Evolutionary conservation across 2,797 vertebrate genomes (phyloP), one percentile per base, ranked within the genome.

Genomic region (Galago senegalensis): DNA sequence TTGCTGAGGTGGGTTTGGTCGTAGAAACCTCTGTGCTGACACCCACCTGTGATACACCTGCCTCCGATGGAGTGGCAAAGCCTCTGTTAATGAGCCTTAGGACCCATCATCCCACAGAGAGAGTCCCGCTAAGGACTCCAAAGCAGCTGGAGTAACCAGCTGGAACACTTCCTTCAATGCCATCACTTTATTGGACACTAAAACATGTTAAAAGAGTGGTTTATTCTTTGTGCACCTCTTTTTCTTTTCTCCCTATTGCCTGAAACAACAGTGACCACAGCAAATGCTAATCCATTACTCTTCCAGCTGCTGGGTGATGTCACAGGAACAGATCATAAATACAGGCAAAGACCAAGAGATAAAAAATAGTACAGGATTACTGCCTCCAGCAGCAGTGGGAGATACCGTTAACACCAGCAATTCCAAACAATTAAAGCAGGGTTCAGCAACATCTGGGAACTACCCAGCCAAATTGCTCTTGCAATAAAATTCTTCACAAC

Each of bases 1-100:
- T 58, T 91, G 87, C 95, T 94, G 63, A 87, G 84, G 92, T 96
- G 89, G 94, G 94, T 86, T 96, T 94, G 81, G 89, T 87, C 88
- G 63, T 13, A 70, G 34, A 77, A 94, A 87, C 34, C 77, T 88
- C 84, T 65, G 37, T 7, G 21, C 79, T 80, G 49, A 95, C 65
- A 17, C 87, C 91, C 89, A 94, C 96, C 75, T 94, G 93, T 0
- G 1, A 53, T 43, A 37, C 10, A 69, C 87, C 91, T 61, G 34
- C 53, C 88, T 94, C 89, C 60, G 9, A 10, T 21, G 53, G 87
- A 76, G 69, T 20, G n/a, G n/a, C 80, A 92, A 86, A 95, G 69
- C 87, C 34, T 29, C 87, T 37, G 67, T 70, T 97, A 97, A 97
- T 94, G 89, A 97, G 77, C 31, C 49, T 82, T 65, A 89, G n/a